Base-by-base conservation (phyloP, 2,888 invertebrate genomes). In the Chalcosyrphus nemorum region DNA sequence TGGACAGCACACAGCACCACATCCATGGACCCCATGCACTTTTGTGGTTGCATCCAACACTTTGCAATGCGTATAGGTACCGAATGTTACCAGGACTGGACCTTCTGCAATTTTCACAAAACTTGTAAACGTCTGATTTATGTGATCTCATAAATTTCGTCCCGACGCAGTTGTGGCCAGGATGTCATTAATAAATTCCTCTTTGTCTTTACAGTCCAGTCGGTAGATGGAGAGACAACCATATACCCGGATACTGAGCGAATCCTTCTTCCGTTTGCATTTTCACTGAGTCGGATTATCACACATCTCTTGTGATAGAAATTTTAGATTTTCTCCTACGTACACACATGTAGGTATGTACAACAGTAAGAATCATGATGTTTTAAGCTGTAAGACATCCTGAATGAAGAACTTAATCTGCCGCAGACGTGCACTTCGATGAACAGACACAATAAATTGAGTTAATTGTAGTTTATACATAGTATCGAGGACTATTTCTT, bases 41-140 rank as follows among this genome's bases (percentile, higher is more conserved):
- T 68, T 72, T 78, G 82, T 63, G 82, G 78, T 72, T 78, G 24
- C 50, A 24, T 13, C 52, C 32, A 54, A 21, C 56, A 56, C 57
- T 24, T 38, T 59, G 43, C 59, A 32, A 45, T 80, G 65, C 78
- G 38, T 68, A 29, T 29, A 32, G 32, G 11, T 32, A 56, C 56
- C 41, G 21, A 68, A 50, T 68, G 66, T 68, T 56, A 24, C 71
- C 65, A 63, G 3, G 5, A 38, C 27, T 13, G 66, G 54, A 84
- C 68, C 78, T 74, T 72, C 50, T 74, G 78, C 41, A 78, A 70
- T 45, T 80, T 80, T 63, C 45, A 17, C 13, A 70, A 84, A 80
- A 80, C 84, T 68, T 59, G 68, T 84, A 84, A 84, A 74, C 84
- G 80, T 84, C 74, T 80, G 84, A 84, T 84, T 84, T 84, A 84